phyloP scores from a whole-genome alignment of 2,797 vertebrate genomes.

The Pygocentrus nattereri region DNA sequence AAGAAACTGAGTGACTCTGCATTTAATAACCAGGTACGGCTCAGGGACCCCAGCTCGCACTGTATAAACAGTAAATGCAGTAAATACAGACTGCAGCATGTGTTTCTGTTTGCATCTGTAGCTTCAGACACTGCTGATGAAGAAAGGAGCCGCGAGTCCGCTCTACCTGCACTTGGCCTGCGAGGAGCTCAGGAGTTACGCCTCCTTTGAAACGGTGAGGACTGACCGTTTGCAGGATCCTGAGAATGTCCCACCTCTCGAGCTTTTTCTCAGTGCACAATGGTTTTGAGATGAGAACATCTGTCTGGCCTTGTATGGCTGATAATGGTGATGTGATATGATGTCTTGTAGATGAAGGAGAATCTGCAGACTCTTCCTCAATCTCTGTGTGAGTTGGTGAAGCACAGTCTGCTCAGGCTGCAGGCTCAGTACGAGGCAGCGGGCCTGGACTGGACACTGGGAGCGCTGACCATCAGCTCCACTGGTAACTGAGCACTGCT shows the following conservation, averaged over 20 bases:
- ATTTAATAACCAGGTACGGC: conserved; percentile 89
- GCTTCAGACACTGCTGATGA: conserved; percentile 86
- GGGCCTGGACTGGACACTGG: conserved; percentile 77
- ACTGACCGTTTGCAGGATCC: too few species aligned
- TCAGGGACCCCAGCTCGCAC: not conserved
- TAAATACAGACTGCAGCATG: not conserved
- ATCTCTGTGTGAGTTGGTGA: conserved; percentile 81
- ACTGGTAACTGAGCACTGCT: conserved; percentile 72
- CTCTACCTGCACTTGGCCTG: conserved; percentile 85
- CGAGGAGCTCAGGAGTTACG: conserved; percentile 86
- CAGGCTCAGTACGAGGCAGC: conserved; percentile 75
- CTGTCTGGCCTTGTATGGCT: not conserved
- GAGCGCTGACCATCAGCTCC: conserved; percentile 77
- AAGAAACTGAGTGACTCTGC: conserved; percentile 90
- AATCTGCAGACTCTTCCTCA: conserved; percentile 78
- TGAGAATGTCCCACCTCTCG: too few species aligned
- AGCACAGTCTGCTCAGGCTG: conserved; percentile 78
- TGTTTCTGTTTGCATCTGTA: conserved; percentile 54
- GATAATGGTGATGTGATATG: not conserved
- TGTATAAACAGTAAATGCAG: not conserved
- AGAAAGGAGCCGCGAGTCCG: conserved; percentile 86
- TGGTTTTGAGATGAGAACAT: not conserved
- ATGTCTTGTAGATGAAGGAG: conserved; percentile 73
- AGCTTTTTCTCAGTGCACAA: too few species aligned
- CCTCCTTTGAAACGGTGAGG: conserved; percentile 87